These are phyloP conservation scores for Zaprionus capensis DNA, from an alignment of 1,140 invertebrate genomes.

Conservation along the genomic window DNA sequence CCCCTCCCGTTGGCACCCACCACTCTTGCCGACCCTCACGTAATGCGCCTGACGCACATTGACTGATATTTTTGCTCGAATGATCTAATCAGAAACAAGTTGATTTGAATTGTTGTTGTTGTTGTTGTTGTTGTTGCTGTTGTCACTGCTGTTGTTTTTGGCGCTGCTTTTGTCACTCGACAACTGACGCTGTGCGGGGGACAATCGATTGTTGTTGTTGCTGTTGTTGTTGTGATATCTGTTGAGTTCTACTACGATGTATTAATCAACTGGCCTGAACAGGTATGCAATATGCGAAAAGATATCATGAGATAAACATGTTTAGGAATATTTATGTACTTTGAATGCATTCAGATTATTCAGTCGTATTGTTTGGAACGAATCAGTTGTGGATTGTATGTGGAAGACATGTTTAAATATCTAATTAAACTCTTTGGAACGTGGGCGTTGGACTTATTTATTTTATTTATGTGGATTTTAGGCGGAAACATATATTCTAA, in stretches of 20 bases:
- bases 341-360: slow-evolving; percentile 1
- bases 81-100: slow-evolving; percentile 80
- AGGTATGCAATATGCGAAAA: slow-evolving; percentile 25
- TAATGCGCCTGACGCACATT: slow-evolving; percentile 51
- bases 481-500: too few relatives aligned
- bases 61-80: slow-evolving; percentile 76
- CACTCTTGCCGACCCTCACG: slow-evolving; percentile 1
- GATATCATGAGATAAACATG: slow-evolving; percentile 6
- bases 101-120: slow-evolving; percentile 75
- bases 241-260: slow-evolving; percentile 7
- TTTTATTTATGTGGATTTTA: too few relatives aligned
- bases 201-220: slow-evolving; percentile 31
- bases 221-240: slow-evolving; percentile 1
- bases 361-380: not conserved
- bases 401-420: not conserved
- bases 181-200: slow-evolving; percentile 36
- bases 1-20: not conserved
- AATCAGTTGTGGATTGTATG: not conserved
- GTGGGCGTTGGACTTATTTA: too few relatives aligned
- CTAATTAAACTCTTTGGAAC: too few relatives aligned
- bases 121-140: slow-evolving; percentile 14
- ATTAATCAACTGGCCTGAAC: slow-evolving; percentile 20
- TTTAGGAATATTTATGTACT: slow-evolving; percentile 3
- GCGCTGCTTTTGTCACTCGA: slow-evolving; percentile 54
- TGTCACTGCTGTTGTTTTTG: slow-evolving; percentile 17